phyloP scores from a whole-genome alignment of 2,797 vertebrate genomes.

The Cichlasoma orientale region DNA sequence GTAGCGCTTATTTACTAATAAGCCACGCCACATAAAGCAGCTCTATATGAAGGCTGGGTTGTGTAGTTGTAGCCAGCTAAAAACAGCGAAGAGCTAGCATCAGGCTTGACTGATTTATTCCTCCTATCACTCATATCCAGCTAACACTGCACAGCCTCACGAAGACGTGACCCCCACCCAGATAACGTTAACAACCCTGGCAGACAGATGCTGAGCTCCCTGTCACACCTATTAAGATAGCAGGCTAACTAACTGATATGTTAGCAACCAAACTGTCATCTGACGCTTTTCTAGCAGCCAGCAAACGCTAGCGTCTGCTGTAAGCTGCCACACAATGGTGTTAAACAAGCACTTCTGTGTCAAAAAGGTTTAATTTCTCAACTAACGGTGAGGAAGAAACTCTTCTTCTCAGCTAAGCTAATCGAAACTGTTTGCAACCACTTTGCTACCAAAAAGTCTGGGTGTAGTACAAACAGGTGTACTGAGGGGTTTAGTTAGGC shows the following conservation, averaged over 20 bases:
- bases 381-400: constrained; percentile 14
- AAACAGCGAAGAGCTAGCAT: background rate
- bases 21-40: background rate
- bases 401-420: constrained; percentile 27
- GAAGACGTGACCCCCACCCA: constrained; percentile 20
- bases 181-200: constrained; percentile 41
- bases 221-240: constrained; percentile 41
- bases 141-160: constrained; percentile 19
- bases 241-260: background rate
- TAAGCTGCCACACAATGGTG: background rate
- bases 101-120: background rate
- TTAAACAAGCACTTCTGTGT: background rate
- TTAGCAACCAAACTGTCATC: background rate
- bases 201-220: constrained; percentile 1
- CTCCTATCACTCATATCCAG: constrained; percentile 12
- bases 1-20: background rate
- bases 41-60: background rate
- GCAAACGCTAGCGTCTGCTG: background rate
- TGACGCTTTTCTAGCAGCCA: background rate
- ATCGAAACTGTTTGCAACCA: constrained; percentile 49
- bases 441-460: constrained; percentile 49
- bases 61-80: background rate
- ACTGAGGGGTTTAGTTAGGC: background rate
- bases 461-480: constrained; percentile 10
- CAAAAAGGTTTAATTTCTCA: background rate